Evolutionary conservation across 2,797 vertebrate species (phyloP), one percentile per base, ranked within the genome.

Genomic region (Silurus lanzhouensis): DNA sequence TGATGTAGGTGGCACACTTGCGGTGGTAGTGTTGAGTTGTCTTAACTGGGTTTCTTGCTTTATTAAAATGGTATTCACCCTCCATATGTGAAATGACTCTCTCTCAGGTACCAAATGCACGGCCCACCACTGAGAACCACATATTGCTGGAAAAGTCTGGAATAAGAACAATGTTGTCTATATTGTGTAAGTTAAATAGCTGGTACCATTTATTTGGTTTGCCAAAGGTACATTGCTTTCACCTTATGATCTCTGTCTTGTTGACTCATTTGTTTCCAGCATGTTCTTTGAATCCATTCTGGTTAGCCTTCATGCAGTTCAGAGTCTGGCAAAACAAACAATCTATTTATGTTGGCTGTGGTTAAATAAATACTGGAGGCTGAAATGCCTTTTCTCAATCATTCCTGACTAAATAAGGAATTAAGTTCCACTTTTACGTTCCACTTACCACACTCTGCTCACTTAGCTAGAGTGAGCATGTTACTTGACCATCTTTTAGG

Each of bases 401-500:
- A 80, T 88, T 84, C 58, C 83, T 38, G 71, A 74, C 82, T 84
- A 88, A 83, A 88, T 84, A 87, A 77, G 86, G 82, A 83, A 46
- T 60, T 76, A 71, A 67, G 79, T 31, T 78, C 76, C 83, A 81
- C 57, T 81, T 83, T 84, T 77, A 78, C 64, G 68, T 79, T 85
- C 58, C 61, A 82, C 61, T 61, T 77, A 44, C 48, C 20, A 82
- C 60, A 57, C 44, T 46, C 17, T 79, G 48, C 80, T 22, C 31
- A 66, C n/a, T 74, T 68, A 22, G 44, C 55, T 80, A 74, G 46
- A 81, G 55, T 66, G 46, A 77, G 88, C 90, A 94, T 92, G 93
- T 95, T 94, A 91, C 55, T 94, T 92, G 88, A 95, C 90, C 83
- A 95, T 94, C 6, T 87, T 91, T 86, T 91, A 88, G 71, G 94